A percentile compares a stretch with the other conserved stretches of the same genome.
phyloP scores from a whole-genome alignment of 2,113 vertebrate genomes.

The Lagopus muta region DNA sequence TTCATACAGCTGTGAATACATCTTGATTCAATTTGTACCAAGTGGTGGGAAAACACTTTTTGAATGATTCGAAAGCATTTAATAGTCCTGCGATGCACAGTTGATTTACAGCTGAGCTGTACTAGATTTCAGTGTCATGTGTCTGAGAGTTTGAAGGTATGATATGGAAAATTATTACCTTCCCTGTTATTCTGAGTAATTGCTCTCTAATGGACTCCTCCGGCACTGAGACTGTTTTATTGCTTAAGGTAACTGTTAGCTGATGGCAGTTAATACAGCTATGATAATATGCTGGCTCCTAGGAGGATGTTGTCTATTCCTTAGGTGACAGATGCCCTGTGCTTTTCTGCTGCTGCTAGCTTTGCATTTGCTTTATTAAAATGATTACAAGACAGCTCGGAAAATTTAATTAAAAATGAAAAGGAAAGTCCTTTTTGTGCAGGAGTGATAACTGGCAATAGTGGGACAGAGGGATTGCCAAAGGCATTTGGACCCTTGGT shows the following conservation, averaged over 20 bases:
- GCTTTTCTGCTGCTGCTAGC: background rate
- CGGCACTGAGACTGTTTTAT: constrained; percentile 65
- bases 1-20: constrained; percentile 61
- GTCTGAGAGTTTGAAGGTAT: constrained; percentile 63
- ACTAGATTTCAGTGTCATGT: constrained; percentile 60
- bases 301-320: constrained; percentile 7
- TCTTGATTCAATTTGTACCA: constrained; percentile 73
- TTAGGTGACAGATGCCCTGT: background rate
- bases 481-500: background rate
- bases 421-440: background rate
- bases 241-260: constrained; percentile 44
- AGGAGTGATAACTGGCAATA: background rate
- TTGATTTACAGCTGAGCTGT: constrained; percentile 68
- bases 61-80: constrained; percentile 56
- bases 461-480: background rate
- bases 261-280: constrained; percentile 40
- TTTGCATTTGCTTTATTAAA: background rate
- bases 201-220: constrained; percentile 67
- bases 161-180: constrained; percentile 68
- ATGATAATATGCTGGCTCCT: constrained; percentile 1
- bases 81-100: constrained; percentile 64
- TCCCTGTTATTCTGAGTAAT: constrained; percentile 62
- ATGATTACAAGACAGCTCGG: background rate
- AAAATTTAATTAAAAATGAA: background rate
- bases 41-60: constrained; percentile 55